phyloP scores from a whole-genome alignment of 2,797 vertebrate species.

The Balearica regulorum region DNA sequence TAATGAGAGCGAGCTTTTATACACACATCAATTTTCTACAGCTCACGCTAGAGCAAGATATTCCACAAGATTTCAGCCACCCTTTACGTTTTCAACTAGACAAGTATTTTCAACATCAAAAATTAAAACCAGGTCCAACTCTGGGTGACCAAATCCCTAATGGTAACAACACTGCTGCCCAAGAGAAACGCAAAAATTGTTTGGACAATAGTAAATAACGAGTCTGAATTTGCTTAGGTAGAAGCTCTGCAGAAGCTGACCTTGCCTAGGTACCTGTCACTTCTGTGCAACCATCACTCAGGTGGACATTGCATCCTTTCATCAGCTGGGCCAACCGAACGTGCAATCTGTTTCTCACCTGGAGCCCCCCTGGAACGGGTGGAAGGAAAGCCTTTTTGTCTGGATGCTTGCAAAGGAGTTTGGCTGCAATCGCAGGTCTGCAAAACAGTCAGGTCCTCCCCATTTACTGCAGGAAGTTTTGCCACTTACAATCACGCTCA shows the following conservation, averaged over 20 bases:
- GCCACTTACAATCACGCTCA: fast-evolving
- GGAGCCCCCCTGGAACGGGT: neutral
- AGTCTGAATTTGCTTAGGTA: neutral
- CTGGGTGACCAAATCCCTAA: neutral
- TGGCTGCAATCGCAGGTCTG: neutral
- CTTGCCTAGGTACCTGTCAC: neutral
- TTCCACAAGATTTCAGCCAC: neutral
- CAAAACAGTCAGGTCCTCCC: neutral
- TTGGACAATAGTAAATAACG: neutral
- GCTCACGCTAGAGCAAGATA: neutral
- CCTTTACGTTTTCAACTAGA: neutral
- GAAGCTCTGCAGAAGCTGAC: neutral
- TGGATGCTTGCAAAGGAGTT: neutral
- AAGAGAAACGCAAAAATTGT: neutral
- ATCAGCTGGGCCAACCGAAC: neutral
- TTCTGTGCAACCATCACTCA: neutral
- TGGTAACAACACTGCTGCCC: neutral
- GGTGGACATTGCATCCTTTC: neutral
- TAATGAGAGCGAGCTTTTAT: neutral
- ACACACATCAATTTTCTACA: neutral
- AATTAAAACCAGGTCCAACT: neutral
- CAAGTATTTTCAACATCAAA: neutral
- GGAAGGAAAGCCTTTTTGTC: neutral
- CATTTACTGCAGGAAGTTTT: neutral
- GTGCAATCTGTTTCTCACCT: neutral